These are phyloP conservation scores for Eumacrocentrus americanus DNA, from an alignment of 2,888 invertebrate genomes.

Conservation along the genomic window DNA sequence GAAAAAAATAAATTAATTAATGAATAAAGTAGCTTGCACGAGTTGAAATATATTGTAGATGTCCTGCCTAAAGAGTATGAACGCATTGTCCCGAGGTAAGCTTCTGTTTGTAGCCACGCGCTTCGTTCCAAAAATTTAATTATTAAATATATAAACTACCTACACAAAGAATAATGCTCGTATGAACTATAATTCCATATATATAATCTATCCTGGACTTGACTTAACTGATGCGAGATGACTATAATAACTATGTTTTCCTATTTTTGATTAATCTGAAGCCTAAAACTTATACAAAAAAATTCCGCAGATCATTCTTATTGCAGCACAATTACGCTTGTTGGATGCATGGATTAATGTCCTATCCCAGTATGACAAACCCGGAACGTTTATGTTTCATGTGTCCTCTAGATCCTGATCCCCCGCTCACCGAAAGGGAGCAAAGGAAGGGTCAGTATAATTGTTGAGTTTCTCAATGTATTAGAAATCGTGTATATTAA, in stretches of 20 bases:
- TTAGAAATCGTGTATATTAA: background rate
- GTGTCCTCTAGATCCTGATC: constrained; percentile 47
- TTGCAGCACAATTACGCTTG: too few species aligned
- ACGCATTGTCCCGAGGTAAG: constrained; percentile 37
- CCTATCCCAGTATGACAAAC: background rate
- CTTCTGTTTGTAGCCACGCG: constrained; percentile 32
- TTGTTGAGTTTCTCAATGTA: constrained; percentile 2
- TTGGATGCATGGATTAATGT: constrained; percentile 15
- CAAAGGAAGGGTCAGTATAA: constrained; percentile 55
- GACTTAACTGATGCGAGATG: too few species aligned
- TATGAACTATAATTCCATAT: background rate
- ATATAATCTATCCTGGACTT: too few species aligned
- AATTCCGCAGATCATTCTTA: background rate
- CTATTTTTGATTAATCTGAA: too few species aligned
- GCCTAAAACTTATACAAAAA: too few species aligned
- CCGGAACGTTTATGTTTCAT: constrained; percentile 39
- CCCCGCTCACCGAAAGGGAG: constrained; percentile 55
- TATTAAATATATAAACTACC: background rate
- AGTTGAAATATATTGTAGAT: constrained; percentile 31
- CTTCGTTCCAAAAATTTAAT: background rate
- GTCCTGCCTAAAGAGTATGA: constrained; percentile 31
- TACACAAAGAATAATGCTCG: background rate
- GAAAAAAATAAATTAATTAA: constrained; percentile 19
- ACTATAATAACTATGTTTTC: too few species aligned
- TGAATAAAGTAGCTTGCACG: constrained; percentile 20